Evolutionary conservation across 2,797 vertebrate genomes (phyloP), one percentile per base, ranked within the genome.

Genomic region (Sylvilagus floridanus): DNA sequence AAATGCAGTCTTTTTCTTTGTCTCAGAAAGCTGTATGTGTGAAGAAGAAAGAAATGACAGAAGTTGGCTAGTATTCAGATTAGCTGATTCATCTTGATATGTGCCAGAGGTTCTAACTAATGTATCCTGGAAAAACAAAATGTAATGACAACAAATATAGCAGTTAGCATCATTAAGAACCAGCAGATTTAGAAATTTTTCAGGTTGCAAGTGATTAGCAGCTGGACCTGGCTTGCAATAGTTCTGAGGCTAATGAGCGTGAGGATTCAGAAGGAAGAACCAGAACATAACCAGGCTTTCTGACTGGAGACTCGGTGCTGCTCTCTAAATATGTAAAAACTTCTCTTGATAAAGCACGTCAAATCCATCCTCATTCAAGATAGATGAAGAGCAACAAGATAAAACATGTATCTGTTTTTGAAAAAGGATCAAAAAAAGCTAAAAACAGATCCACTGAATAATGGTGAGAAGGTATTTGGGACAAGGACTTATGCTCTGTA

Each of bases 351-450:
- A 73, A 83, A 91, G 6, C 62, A 84, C 76, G 28, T 63, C 69
- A 81, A 94, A 81, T 32, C 72, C 30, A 72, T 21, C 62, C 14
- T 63, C 62, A 4, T 28, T 95, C 50, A 84, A 89, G 71, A 62
- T 11, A 89, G 86, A 88, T 21, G 32, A 86, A 52, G 7, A 90
- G 12, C 28, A 62, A 76, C 17, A 63, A 16, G 8, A 54, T 35
- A 66, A 79, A 88, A 63, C 32, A 84, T 50, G 10, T 69, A 24
- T 77, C 91, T 69, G 22, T 54, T 84, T 90, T 83, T 63, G 17
- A 95, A 11, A 52, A 71, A 47, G 57, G 63, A 84, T 93, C 92
- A 96, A 85, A 95, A 94, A 3, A 7, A 68, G 68, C 83, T 93
- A 84, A 86, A 84, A 82, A 62, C 82, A 88, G 63, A 66, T 10